phyloP scores from a whole-genome alignment of 2,113 vertebrate species.

The Channa argus region DNA sequence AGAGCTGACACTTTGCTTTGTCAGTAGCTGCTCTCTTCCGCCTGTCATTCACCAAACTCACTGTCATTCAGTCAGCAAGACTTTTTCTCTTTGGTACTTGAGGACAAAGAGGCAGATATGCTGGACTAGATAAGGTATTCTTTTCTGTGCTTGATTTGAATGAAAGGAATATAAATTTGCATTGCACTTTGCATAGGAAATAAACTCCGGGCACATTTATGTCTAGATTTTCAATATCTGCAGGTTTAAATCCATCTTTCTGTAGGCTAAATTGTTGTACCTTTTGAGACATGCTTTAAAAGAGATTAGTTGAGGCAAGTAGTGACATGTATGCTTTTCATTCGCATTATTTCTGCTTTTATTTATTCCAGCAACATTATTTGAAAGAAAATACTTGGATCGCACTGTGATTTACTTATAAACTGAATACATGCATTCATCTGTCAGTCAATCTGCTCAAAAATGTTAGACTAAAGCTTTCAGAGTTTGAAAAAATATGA shows the following conservation, averaged over 20 bases:
- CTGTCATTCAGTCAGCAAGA: conserved; percentile 26
- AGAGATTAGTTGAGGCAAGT: neutral
- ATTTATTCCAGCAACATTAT: neutral
- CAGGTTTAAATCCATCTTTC: conserved; percentile 8
- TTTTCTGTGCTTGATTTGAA: conserved; percentile 36
- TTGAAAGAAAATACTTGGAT: neutral
- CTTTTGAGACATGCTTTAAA: neutral
- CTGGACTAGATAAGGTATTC: conserved; percentile 15
- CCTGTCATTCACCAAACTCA: conserved; percentile 25
- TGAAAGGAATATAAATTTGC: conserved; percentile 38
- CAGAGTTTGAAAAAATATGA: no score
- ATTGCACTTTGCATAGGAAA: conserved; percentile 45
- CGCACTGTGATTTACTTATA: no score
- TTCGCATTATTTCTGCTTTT: no score
- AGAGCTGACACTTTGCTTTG: conserved; percentile 29
- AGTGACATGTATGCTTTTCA: neutral
- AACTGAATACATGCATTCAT: no score
- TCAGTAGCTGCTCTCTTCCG: conserved; percentile 37
- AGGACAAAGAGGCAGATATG: conserved; percentile 23
- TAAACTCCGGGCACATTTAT: neutral
- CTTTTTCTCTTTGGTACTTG: conserved; percentile 17
- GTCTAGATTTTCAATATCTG: conserved; percentile 16
- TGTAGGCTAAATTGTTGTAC: neutral
- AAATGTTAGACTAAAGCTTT: no score
- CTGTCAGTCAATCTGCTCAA: no score